Evolutionary conservation across 2,888 invertebrate species (phyloP), one percentile per base, ranked within the genome.

Genomic region (Drosophila limbata): DNA sequence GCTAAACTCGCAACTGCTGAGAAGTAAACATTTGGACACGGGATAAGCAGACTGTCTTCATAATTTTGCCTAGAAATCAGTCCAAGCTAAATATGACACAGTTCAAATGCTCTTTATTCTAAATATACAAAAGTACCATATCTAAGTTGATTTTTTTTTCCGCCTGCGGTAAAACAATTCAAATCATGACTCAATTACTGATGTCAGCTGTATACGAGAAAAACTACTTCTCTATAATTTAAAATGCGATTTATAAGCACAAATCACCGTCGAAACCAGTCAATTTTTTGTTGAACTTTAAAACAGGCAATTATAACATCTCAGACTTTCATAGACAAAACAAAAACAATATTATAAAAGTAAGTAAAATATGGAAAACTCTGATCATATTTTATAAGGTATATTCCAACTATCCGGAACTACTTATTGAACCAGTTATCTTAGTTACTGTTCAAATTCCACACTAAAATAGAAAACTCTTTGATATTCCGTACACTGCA

Each of bases 11-110:
- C 61, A 71, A 81, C 67, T 81, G 81, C 40, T 73, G 79, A 64
- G 83, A 81, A 82, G 63, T 82, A 84, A 83, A 83, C 84, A 83
- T 84, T 82, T 81, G 78, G 56, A 65, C 44, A 50, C 47, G 33
- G 71, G 42, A 82, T 81, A 83, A 83, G 81, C 79, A 79, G 45
- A 28, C n/a, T 35, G 50, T 28, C 59, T 47, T 21, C 35, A 51
- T 42, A 15, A 39, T 28, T 28, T 25, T 42, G 15, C 17, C 17
- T 15, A 9, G 59, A 28, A 10, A 15, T 17, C 11, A 9, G 1
- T 25, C 17, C 33, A 9, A 40, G 4, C 11, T 6, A n/a, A 17
- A 55, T 55, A 67, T 60, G 44, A 19, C 35, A 55, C 25, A 44
- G 1, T 13, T 15, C 6, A 4, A 55, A 67, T 69, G 8, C 67